Percentiles rank a stretch among this genome's conserved stretches.
phyloP scores from a whole-genome alignment of 1,140 invertebrate species.

The Diuraphis noxia region DNA sequence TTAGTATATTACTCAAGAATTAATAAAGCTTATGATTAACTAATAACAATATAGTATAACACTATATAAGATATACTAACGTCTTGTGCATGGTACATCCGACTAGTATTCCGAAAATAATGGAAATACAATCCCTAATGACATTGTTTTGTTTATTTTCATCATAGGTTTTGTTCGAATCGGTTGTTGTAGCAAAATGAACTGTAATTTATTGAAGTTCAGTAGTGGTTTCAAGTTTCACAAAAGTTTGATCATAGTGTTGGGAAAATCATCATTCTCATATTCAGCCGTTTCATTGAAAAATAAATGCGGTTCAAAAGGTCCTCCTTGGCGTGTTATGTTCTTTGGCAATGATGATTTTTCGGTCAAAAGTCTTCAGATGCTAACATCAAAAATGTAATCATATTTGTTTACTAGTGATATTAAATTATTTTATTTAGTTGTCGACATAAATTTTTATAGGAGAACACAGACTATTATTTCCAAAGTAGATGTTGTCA shows the following conservation, averaged over 20 bases:
- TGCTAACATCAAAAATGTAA: constrained; percentile 57
- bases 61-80: too few species aligned
- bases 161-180: not conserved
- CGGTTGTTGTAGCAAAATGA: not conserved
- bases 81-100: too few species aligned
- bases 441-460: constrained; percentile 27
- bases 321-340: constrained; percentile 64
- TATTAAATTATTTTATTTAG: not conserved
- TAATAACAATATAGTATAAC: too few species aligned
- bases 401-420: constrained; percentile 43
- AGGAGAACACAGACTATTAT: constrained; percentile 60
- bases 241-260: not conserved
- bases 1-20: too few species aligned
- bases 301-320: constrained; percentile 48
- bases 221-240: not conserved
- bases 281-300: constrained; percentile 9
- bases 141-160: not conserved
- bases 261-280: not conserved
- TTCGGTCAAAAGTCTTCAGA: constrained; percentile 67
- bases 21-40: too few species aligned
- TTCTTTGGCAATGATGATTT: constrained; percentile 74
- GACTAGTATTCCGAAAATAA: too few species aligned
- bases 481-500: constrained; percentile 67
- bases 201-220: not conserved
- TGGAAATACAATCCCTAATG: not conserved